Evolutionary conservation across 2,797 vertebrate genomes (phyloP).

Genomic region (Bryconaethiops microstoma): DNA sequence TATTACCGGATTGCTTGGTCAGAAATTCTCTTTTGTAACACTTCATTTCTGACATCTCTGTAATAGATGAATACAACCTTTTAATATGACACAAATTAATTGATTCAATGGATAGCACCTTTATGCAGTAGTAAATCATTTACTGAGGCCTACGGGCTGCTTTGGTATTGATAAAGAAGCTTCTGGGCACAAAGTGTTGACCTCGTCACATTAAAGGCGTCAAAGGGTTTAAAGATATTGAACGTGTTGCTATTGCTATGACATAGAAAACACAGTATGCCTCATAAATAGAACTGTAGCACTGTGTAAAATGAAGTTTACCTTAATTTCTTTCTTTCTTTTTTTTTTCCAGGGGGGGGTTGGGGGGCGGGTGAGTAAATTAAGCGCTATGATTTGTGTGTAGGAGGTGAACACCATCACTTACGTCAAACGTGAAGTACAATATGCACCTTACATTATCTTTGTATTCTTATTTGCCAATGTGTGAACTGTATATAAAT

Average conservation of each 20-base stretch:
- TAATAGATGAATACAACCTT: slow-evolving; percentile 64
- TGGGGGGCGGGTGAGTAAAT: slow-evolving; percentile 46
- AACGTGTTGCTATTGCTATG: slow-evolving; percentile 78
- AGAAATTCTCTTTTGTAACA: slow-evolving; percentile 54
- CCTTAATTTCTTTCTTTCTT: slow-evolving; percentile 70
- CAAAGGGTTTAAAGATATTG: slow-evolving; percentile 80
- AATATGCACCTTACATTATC: slow-evolving; percentile 84
- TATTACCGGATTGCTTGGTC: slow-evolving; percentile 59
- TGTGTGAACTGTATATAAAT: slow-evolving; percentile 80
- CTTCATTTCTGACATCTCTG: slow-evolving; percentile 59
- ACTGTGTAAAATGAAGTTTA: slow-evolving; percentile 80
- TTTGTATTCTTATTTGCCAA: slow-evolving; percentile 84
- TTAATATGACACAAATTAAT: slow-evolving; percentile 67
- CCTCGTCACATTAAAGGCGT: slow-evolving; percentile 71
- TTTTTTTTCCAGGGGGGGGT: too few species aligned
- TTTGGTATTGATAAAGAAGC: slow-evolving; percentile 65
- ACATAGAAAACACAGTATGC: slow-evolving; percentile 77
- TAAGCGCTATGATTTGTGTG: slow-evolving; percentile 70
- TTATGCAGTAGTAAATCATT: slow-evolving; percentile 74
- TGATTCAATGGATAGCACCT: slow-evolving; percentile 70
- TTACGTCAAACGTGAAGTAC: slow-evolving; percentile 82
- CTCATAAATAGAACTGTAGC: slow-evolving; percentile 77
- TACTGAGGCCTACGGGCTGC: slow-evolving; percentile 69
- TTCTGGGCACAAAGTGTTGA: slow-evolving; percentile 71
- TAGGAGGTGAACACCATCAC: slow-evolving; percentile 75